These are phyloP conservation scores for Drosophila nebulosa DNA, from an alignment of 1,140 invertebrate genomes.

Conservation along the genomic window DNA sequence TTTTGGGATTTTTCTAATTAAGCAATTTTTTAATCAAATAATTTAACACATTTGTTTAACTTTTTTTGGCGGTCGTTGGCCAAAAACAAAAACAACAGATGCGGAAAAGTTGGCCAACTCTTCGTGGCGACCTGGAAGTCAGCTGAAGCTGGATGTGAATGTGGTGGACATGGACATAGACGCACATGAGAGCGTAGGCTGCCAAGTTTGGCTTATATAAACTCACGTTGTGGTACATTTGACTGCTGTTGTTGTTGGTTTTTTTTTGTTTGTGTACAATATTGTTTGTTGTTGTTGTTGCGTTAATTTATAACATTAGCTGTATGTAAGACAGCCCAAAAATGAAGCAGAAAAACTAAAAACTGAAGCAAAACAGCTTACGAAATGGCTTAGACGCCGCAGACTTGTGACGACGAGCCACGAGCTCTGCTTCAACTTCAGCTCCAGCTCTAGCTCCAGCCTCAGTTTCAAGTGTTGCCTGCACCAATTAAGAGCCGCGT, in stretches of 20 bases:
- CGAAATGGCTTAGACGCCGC: slow-evolving; percentile 29
- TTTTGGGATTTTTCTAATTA: slow-evolving; percentile 21
- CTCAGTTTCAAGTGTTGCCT: slow-evolving; percentile 4
- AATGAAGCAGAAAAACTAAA: slow-evolving; percentile 40
- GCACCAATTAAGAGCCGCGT: slow-evolving; percentile 24
- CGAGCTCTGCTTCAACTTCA: not conserved
- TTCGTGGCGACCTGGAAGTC: slow-evolving; percentile 55
- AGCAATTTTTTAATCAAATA: slow-evolving; percentile 34
- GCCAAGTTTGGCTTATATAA: slow-evolving; percentile 65
- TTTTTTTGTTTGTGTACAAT: slow-evolving; percentile 37
- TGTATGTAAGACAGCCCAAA: slow-evolving; percentile 38
- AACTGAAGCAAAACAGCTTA: slow-evolving; percentile 49
- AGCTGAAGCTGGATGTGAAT: slow-evolving; percentile 54
- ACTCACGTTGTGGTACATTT: slow-evolving; percentile 56
- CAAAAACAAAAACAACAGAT: slow-evolving; percentile 40
- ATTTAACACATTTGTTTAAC: slow-evolving; percentile 1
- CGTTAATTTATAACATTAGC: slow-evolving; percentile 64
- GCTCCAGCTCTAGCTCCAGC: not conserved
- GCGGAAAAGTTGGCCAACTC: slow-evolving; percentile 71
- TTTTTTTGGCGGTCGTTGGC: not conserved
- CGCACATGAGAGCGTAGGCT: slow-evolving; percentile 60
- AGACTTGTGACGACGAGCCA: slow-evolving; percentile 37
- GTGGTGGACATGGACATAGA: slow-evolving; percentile 50
- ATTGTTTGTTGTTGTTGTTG: slow-evolving; percentile 42
- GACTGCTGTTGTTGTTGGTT: slow-evolving; percentile 41